Evolutionary conservation across 2,113 vertebrate genomes (phyloP), one percentile per base, ranked within the genome.

Genomic region (Saguinus imperator): DNA sequence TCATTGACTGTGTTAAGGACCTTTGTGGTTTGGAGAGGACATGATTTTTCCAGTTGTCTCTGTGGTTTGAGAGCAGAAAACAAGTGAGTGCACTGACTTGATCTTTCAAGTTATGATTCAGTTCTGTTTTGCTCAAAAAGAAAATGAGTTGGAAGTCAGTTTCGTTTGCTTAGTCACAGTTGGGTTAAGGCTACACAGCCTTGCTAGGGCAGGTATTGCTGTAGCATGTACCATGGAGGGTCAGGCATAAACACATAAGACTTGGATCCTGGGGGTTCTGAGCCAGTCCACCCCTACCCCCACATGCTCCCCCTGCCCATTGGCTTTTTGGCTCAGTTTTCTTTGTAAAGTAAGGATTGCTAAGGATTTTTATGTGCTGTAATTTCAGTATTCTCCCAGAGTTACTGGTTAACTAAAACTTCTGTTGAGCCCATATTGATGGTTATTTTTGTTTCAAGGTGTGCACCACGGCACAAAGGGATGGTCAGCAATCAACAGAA

Each of bases 1-100:
- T 92, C 87, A 96, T 97, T 98, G 97, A 97, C 96, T 97, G 95
- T 98, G 96, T 37, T 94, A 97, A 97, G 96, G 95, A 76, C 93
- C 55, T 66, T 97, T 90, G 91, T 95, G 91, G 90, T 97, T 98
- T 97, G 97, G 95, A 96, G 93, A 98, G 92, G 94, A 87, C 97
- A 77, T 97, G 29, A 43, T 97, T 96, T 96, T 94, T 95, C 57
- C 35, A 86, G 61, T 93, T 96, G 83, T 95, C 35, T 77, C 86
- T 85, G 43, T 82, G 80, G 52, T 43, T 40, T 75, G 76, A 94
- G 95, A 79, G 79, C 66, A 98, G 92, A 88, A 96, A 97, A 89
- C 2, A 37, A 76, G 81, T 66, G n/a, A 96, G 55, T 40, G 4
- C 90, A 77, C 68, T 87, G 29, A 75, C 25, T 77, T 94, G 95